Conservation (phyloP, 2,888 invertebrate genomes). For the Dolomedes plantarius region DNA sequence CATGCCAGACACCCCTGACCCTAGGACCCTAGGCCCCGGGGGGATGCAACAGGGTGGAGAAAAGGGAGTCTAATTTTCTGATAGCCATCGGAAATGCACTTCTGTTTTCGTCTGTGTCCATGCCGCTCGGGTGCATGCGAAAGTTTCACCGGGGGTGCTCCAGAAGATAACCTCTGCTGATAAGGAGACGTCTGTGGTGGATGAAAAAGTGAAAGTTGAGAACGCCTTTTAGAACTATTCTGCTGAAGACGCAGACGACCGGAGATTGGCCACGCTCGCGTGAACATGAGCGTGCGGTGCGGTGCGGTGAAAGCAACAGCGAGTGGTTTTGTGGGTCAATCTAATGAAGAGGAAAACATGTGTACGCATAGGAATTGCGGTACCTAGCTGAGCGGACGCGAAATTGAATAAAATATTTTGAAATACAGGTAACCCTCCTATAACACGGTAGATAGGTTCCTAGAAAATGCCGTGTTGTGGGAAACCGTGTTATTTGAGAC, state of each 20-base stretch:
- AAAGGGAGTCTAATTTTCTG: slow-evolving; percentile 26
- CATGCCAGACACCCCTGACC: neutral
- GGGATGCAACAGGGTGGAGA: neutral
- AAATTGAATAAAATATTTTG: no score
- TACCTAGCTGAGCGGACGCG: no score
- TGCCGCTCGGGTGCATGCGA: neutral
- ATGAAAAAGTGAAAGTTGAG: slow-evolving; percentile 22
- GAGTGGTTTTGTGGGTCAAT: neutral
- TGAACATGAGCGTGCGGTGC: neutral
- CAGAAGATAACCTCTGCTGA: slow-evolving; percentile 11
- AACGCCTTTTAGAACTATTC: neutral
- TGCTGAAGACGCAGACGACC: neutral
- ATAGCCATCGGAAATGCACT: slow-evolving; percentile 32
- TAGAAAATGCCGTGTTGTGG: no score
- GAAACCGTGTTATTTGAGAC: no score
- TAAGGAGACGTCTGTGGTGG: neutral
- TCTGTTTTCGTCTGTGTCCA: slow-evolving; percentile 18
- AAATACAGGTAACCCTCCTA: no score
- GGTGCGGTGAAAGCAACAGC: neutral
- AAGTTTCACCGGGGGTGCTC: neutral
- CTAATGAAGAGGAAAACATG: no score
- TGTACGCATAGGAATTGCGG: no score
- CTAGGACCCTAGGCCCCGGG: neutral
- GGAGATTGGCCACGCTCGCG: neutral
- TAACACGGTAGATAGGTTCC: no score